Evolutionary conservation across 2,888 invertebrate species (phyloP).

Genomic region (Griposia aprilina): DNA sequence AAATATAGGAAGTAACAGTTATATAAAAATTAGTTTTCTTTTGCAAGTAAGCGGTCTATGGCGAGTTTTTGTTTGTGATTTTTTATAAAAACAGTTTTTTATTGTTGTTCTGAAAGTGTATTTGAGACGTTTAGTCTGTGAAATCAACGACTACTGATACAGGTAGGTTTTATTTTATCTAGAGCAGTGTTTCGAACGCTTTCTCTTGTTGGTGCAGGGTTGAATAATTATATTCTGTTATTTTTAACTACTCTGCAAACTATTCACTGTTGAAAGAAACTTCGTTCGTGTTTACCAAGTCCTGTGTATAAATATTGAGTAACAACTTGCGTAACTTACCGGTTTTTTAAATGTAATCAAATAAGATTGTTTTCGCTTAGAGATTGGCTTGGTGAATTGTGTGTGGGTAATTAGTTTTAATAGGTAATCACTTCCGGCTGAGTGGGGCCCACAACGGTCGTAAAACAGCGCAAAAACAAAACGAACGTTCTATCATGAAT

Average conservation of each 20-base stretch:
- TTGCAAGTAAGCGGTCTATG: constrained; percentile 73
- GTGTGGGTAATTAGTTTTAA: constrained; percentile 44
- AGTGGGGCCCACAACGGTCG: constrained; percentile 39
- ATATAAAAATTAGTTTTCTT: constrained; percentile 84
- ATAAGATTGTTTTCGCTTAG: constrained; percentile 41
- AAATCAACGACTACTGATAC: constrained; percentile 75
- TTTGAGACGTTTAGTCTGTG: constrained; percentile 75
- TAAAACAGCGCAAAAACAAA: constrained; percentile 41
- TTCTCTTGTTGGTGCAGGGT: constrained; percentile 73
- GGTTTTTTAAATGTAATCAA: constrained; percentile 53
- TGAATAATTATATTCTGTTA: constrained; percentile 67
- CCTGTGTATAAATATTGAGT: constrained; percentile 38
- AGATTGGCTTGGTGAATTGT: constrained; percentile 36
- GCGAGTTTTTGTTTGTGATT: constrained; percentile 76
- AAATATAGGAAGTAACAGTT: constrained; percentile 81
- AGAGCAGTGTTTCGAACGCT: constrained; percentile 64
- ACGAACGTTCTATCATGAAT: constrained; percentile 19
- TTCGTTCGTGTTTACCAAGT: constrained; percentile 35
- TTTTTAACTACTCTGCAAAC: constrained; percentile 34
- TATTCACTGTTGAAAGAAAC: constrained; percentile 31
- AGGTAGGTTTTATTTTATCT: constrained; percentile 79
- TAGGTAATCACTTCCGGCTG: constrained; percentile 43
- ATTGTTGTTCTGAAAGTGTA: constrained; percentile 69
- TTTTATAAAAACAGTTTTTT: constrained; percentile 67
- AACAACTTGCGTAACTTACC: constrained; percentile 51